These are phyloP conservation scores for Macroramphosus scolopax DNA, from an alignment of 2,797 vertebrate genomes.

Conservation along the genomic window DNA sequence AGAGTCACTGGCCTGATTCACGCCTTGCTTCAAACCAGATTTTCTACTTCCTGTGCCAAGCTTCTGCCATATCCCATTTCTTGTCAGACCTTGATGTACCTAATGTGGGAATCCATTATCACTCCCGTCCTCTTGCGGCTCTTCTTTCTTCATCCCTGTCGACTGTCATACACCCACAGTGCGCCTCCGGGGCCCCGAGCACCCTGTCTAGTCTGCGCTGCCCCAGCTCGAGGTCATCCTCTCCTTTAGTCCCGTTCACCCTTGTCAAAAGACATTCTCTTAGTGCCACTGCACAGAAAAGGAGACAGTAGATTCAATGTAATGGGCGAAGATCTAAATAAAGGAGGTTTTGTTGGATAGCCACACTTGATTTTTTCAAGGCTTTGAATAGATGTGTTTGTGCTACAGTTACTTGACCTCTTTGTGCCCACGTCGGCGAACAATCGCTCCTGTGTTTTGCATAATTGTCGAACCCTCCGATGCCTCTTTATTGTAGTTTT, in stretches of 20 bases:
- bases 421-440: conserved; percentile 31
- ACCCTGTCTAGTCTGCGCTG: conserved; percentile 10
- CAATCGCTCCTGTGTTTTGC: conserved; percentile 54
- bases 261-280: conserved; percentile 67
- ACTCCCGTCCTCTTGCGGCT: conserved; percentile 40
- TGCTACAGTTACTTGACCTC: conserved; percentile 64
- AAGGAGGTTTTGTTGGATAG: conserved; percentile 59
- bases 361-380: conserved; percentile 61
- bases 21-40: conserved; percentile 55
- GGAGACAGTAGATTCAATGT: conserved; percentile 60
- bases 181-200: conserved; percentile 32
- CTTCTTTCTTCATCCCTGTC: conserved; percentile 32
- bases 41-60: conserved; percentile 58
- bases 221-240: conserved; percentile 48
- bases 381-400: conserved; percentile 64
- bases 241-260: conserved; percentile 52
- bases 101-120: conserved; percentile 72
- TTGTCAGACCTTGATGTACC: conserved; percentile 56
- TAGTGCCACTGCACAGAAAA: conserved; percentile 36
- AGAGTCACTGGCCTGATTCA: conserved; percentile 37
- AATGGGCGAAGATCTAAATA: conserved; percentile 34
- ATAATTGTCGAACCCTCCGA: conserved; percentile 40
- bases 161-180: conserved; percentile 36
- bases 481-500: conserved; percentile 29
- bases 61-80: conserved; percentile 68